Evolutionary conservation across 2,888 invertebrate species (phyloP).

Genomic region (Diplazon laetatorius): DNA sequence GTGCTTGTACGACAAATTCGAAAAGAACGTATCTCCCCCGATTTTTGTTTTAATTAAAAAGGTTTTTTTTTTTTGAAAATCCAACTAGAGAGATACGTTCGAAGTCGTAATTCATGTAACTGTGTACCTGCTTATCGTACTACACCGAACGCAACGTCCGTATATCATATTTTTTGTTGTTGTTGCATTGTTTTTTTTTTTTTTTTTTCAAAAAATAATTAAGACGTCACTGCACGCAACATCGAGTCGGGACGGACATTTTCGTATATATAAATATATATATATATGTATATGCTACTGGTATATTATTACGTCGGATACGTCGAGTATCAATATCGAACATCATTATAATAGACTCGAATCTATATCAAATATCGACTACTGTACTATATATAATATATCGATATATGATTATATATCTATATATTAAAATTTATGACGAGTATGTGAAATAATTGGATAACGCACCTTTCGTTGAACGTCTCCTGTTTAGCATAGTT

Average conservation of each 20-base stretch:
- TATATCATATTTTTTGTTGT: conserved; percentile 3
- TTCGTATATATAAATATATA: too few relatives aligned
- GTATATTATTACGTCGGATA: conserved; percentile 18
- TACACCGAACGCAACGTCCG: conserved; percentile 64
- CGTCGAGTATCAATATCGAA: conserved; percentile 28
- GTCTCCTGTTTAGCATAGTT: conserved; percentile 97
- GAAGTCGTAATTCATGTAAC: conserved; percentile 33
- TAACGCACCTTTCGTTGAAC: conserved; percentile 97
- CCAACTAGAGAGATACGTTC: conserved; percentile 14
- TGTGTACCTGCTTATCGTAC: conserved; percentile 51
- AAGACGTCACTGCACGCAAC: conserved; percentile 75
- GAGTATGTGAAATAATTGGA: conserved; percentile 3
- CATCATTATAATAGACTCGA: conserved; percentile 25
- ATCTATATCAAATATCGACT: conserved; percentile 25
- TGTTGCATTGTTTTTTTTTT: too few relatives aligned
- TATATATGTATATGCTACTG: conserved; percentile 40
- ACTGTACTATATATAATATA: conserved; percentile 21
- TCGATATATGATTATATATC: background rate
- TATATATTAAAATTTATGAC: background rate
- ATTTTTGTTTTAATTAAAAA: conserved; percentile 26
- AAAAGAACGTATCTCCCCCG: conserved; percentile 10
- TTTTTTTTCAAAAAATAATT: conserved; percentile 12
- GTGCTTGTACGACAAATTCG: conserved; percentile 3
- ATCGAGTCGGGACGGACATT: conserved; percentile 77
- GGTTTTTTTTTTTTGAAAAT: background rate